Percentiles rank a stretch among this genome's conserved stretches.
Conservation (phyloP, 1,140 invertebrate genomes). For the Theocolax elegans region DNA sequence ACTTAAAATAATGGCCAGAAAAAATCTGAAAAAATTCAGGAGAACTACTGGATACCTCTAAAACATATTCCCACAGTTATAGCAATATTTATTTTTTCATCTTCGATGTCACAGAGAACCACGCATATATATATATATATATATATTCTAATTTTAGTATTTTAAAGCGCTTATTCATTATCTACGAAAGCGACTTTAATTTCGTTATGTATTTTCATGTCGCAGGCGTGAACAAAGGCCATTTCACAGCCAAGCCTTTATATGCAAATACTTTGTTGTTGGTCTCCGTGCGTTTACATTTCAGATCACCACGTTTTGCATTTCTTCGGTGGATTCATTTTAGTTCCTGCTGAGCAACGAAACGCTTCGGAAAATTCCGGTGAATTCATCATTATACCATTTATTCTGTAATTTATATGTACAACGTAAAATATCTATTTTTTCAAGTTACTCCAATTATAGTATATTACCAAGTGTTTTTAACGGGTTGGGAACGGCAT, state of each 20-base stretch:
- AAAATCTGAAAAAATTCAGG: no score
- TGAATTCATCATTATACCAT: slow-evolving; percentile 73
- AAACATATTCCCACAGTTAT: neutral
- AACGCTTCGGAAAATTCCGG: slow-evolving; percentile 76
- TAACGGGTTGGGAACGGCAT: no score
- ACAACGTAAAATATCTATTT: no score
- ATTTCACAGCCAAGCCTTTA: neutral
- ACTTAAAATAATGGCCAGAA: no score
- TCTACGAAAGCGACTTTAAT: slow-evolving; percentile 15
- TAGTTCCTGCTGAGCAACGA: slow-evolving; percentile 72
- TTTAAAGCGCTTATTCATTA: neutral
- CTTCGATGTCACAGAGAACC: no score
- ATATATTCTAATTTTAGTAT: no score
- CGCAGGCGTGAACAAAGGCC: neutral
- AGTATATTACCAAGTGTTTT: no score
- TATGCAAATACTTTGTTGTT: neutral
- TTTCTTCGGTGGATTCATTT: slow-evolving; percentile 79
- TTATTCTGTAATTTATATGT: slow-evolving; percentile 61
- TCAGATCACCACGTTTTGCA: slow-evolving; percentile 78
- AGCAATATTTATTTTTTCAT: neutral
- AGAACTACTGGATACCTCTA: no score
- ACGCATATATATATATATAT: no score
- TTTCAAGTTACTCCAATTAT: no score
- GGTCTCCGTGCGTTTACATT: neutral
- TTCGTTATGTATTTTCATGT: neutral